Base-by-base conservation (phyloP, 1,140 invertebrate genomes). In the Drosophila sucinea region DNA sequence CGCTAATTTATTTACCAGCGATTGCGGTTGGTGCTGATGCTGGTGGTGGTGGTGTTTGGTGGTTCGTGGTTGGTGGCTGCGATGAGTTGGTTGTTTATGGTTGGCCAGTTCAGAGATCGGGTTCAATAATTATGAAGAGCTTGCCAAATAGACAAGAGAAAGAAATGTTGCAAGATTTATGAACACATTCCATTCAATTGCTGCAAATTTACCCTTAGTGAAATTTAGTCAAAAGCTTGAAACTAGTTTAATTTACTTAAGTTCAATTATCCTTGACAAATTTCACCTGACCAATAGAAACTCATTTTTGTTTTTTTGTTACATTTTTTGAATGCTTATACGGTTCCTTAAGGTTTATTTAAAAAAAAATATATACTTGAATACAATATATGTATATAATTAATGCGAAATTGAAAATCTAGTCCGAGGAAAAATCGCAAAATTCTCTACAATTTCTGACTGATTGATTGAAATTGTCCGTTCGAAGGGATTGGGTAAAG, bases 311-410 rank as follows among this genome's bases (percentile, higher is more conserved):
- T 55, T 63, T 32, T 0, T 29, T 8, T 55, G 60, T 32, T 70
- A 78, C 60, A 72, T 82, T 86, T 86, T 87, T 79, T 66, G 76
- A 86, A 86, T 86, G 83, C 83, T 80, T 86, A 87, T 73, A 65
- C 60, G 70, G 80, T 54, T 68, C 64, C 83, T 87, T 87, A 87
- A 68, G 67, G 35, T 85, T 86, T 83, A 83, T 87, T 89, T 44
- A 60, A 77, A 84, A 82, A 84, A 84, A 81, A 82, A 57, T 41
- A 33, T 33, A 23, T 23, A 6, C 27, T 61, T 70, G 54, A 79
- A 75, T 68, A 61, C 56, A 44, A 57, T 68, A 38, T 68, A 47
- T 38, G 4, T 11, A 17, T 17, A 17, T 17, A 17, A 11, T 25
- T 44, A 35, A n/a, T 57, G 65, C 56, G 64, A 38, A 71, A 61